These are phyloP conservation scores for Austrofundulus limnaeus DNA, from an alignment of 2,113 vertebrate genomes.

Conservation along the genomic window DNA sequence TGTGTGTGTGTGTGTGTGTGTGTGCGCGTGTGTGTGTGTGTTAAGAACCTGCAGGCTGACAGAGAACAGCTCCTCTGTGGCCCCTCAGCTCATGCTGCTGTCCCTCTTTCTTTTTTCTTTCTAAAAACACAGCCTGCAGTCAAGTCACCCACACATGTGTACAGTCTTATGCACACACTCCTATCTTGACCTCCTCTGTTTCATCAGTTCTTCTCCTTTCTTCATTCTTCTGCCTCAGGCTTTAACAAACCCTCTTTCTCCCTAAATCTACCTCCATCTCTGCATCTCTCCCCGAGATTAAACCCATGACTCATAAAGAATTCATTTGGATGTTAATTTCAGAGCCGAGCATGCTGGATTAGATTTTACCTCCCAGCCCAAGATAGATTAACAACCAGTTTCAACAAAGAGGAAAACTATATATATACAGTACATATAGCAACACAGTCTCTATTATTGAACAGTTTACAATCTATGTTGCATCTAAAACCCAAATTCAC, in stretches of 20 bases:
- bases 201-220: constrained; percentile 27
- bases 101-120: constrained; percentile 60
- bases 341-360: constrained; percentile 26
- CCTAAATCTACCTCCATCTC: constrained; percentile 13
- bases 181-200: constrained; percentile 54
- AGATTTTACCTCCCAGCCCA: constrained; percentile 26
- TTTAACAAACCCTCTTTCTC: constrained; percentile 38
- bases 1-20: no score
- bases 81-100: constrained; percentile 59
- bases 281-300: constrained; percentile 34
- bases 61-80: constrained; percentile 63
- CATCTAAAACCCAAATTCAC: constrained; percentile 5
- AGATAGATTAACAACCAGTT: constrained; percentile 30
- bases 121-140: constrained; percentile 64
- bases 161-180: constrained; percentile 26
- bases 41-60: constrained; percentile 59
- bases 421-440: constrained; percentile 8
- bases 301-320: constrained; percentile 61
- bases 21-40: constrained; percentile 25
- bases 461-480: background rate
- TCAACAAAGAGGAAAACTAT: background rate
- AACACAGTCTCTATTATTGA: constrained; percentile 1
- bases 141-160: constrained; percentile 39
- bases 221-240: constrained; percentile 44
- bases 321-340: constrained; percentile 60